Evolutionary conservation across 2,113 vertebrate genomes (phyloP).

Genomic region (Stictonetta naevosa): DNA sequence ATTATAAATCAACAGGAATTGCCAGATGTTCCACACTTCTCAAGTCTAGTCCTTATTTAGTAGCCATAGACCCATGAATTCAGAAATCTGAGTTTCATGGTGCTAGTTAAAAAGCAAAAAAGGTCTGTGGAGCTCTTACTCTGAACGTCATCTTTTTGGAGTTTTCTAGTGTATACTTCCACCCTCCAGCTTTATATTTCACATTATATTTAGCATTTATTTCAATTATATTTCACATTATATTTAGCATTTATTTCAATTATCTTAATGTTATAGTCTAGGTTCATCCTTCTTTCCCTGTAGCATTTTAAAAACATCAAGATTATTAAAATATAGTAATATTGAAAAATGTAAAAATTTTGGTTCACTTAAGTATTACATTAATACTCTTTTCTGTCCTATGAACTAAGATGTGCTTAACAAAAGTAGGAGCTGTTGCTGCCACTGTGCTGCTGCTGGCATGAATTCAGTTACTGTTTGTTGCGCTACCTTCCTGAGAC

Average conservation of each 20-base stretch:
- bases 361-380: neutral
- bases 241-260: neutral
- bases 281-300: neutral
- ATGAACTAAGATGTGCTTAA: neutral
- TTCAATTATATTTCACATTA: neutral
- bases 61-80: neutral
- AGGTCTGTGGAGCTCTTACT: neutral
- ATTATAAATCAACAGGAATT: neutral
- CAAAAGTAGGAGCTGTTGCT: neutral
- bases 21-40: neutral
- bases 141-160: fast-evolving
- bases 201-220: neutral
- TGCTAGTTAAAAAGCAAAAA: neutral
- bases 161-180: neutral
- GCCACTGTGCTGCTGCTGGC: neutral
- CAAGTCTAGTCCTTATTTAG: neutral
- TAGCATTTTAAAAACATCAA: neutral
- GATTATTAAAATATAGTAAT: neutral
- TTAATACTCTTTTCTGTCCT: neutral
- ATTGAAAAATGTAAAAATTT: neutral
- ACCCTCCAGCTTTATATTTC: neutral
- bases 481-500: neutral
- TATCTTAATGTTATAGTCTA: neutral
- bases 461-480: neutral
- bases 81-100: neutral